phyloP scores from a whole-genome alignment of 2,888 invertebrate genomes.

The Agriopis aurantiaria region DNA sequence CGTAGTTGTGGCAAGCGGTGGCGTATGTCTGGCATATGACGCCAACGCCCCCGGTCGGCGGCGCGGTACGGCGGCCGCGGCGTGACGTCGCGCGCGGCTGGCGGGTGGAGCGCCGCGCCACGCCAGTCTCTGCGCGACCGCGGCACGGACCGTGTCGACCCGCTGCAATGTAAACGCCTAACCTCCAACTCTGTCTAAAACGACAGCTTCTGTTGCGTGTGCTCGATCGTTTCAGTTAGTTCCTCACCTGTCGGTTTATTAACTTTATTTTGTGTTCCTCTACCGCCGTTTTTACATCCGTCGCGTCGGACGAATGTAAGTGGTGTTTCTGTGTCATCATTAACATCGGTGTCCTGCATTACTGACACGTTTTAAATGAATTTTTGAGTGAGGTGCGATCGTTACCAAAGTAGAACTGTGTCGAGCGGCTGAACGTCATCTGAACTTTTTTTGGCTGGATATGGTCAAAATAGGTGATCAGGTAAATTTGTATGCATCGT shows the following conservation, averaged over 20 bases:
- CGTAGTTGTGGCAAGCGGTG: slow-evolving; percentile 42
- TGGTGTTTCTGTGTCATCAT: slow-evolving; percentile 74
- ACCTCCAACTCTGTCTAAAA: slow-evolving; percentile 78
- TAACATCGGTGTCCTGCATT: slow-evolving; percentile 66
- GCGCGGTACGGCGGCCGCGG: slow-evolving; percentile 48
- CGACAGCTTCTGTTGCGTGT: slow-evolving; percentile 80
- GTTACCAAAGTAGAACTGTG: slow-evolving; percentile 64
- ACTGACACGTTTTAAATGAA: slow-evolving; percentile 68
- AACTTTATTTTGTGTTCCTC: slow-evolving; percentile 72
- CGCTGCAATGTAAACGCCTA: slow-evolving; percentile 85
- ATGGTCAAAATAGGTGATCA: slow-evolving; percentile 66
- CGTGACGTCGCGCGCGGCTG: slow-evolving; percentile 51
- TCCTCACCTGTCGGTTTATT: slow-evolving; percentile 59
- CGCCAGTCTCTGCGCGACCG: slow-evolving; percentile 81
- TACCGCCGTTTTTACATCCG: slow-evolving; percentile 58
- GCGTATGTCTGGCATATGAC: slow-evolving; percentile 68
- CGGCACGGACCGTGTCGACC: slow-evolving; percentile 83
- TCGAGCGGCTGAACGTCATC: slow-evolving; percentile 53
- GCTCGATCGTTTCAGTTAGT: slow-evolving; percentile 66
- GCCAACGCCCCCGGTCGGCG: slow-evolving; percentile 69
- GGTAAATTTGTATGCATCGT: slow-evolving; percentile 56
- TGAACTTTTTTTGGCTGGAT: slow-evolving; percentile 58
- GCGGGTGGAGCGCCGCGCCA: slow-evolving; percentile 35
- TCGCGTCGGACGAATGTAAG: slow-evolving; percentile 74
- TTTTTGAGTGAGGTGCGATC: slow-evolving; percentile 61